phyloP scores from a whole-genome alignment of 2,113 vertebrate species.

The Triplophysa dalaica region DNA sequence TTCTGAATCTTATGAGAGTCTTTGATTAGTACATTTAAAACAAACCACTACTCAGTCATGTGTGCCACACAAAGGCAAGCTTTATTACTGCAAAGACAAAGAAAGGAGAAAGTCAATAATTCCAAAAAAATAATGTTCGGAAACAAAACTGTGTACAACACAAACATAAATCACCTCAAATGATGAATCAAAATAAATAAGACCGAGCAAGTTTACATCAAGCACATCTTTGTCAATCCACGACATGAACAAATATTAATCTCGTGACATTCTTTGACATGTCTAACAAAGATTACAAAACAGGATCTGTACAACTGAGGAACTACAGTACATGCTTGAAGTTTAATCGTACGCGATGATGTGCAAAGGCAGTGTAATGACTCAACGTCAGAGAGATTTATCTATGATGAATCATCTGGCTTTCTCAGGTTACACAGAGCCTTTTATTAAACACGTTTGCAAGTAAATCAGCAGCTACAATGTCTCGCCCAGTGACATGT shows the following conservation, averaged over 20 bases:
- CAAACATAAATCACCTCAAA: slow-evolving; percentile 52
- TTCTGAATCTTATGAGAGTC: too few relatives aligned
- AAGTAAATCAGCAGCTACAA: slow-evolving; percentile 54
- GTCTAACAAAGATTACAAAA: slow-evolving; percentile 78
- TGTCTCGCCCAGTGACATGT: slow-evolving; percentile 56
- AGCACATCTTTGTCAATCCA: slow-evolving; percentile 63
- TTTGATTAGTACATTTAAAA: neutral
- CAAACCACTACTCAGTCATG: slow-evolving; percentile 25
- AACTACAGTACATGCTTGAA: slow-evolving; percentile 76
- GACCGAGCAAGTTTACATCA: slow-evolving; percentile 64
- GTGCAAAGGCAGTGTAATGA: slow-evolving; percentile 74
- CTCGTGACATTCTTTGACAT: slow-evolving; percentile 62
- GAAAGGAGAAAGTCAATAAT: slow-evolving; percentile 44
- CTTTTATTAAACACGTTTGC: neutral
- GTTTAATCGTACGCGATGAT: slow-evolving; percentile 71
- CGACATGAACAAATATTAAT: slow-evolving; percentile 51
- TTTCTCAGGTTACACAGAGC: slow-evolving; percentile 10
- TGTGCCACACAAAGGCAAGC: slow-evolving; percentile 69
- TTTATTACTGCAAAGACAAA: slow-evolving; percentile 73
- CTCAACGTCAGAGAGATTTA: slow-evolving; percentile 58
- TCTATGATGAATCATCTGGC: slow-evolving; percentile 25
- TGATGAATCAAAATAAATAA: slow-evolving; percentile 73
- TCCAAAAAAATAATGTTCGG: slow-evolving; percentile 48
- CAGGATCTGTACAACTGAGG: slow-evolving; percentile 75
- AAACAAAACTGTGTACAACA: slow-evolving; percentile 67